phyloP scores from a whole-genome alignment of 2,113 vertebrate genomes.

The Turnix velox region DNA sequence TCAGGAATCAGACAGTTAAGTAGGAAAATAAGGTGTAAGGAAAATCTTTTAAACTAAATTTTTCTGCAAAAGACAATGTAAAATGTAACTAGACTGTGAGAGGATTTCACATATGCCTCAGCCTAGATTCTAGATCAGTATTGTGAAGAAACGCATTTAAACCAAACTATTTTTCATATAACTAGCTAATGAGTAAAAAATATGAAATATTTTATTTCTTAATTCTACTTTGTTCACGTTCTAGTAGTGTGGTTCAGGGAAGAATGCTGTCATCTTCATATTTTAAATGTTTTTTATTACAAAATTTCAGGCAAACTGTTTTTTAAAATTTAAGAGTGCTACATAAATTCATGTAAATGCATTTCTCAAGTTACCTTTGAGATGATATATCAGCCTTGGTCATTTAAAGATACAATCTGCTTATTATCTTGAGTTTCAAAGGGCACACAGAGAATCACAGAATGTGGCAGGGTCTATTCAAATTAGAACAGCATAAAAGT shows the following conservation, averaged over 20 bases:
- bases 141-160: neutral
- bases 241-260: neutral
- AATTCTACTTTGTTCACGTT: neutral
- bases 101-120: neutral
- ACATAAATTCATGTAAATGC: neutral
- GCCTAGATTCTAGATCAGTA: neutral
- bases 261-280: neutral
- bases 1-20: neutral
- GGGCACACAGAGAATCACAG: too few relatives aligned
- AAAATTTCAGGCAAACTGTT: neutral
- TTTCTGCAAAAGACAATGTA: neutral
- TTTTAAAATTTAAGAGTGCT: neutral
- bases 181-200: neutral
- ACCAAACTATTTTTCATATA: too few relatives aligned
- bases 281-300: neutral
- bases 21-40: neutral
- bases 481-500: neutral
- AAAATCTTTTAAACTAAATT: neutral
- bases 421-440: neutral
- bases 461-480: neutral
- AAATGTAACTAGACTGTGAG: neutral
- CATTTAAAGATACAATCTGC: neutral
- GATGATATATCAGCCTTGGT: neutral
- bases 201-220: neutral
- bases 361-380: neutral